Evolutionary conservation across 2,888 invertebrate species (phyloP), one percentile per base, ranked within the genome.

Genomic region (Cantharis rufa): DNA sequence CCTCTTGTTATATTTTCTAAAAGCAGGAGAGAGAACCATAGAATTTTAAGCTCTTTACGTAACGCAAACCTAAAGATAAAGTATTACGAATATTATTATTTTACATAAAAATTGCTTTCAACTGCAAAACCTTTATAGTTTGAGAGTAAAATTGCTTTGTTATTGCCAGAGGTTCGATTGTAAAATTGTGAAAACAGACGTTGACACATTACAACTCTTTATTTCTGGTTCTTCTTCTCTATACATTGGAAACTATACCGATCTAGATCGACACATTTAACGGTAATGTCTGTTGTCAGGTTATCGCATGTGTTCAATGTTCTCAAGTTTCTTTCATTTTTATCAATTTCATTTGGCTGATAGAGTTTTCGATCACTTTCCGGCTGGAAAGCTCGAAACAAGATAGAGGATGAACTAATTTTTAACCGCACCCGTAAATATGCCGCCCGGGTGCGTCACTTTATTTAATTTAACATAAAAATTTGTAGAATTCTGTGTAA

Each of bases 291-390:
- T 71, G 71, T 75, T 78, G 78, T 75, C 78, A 74, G 75, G 78
- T 75, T 78, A 75, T 78, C 78, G 70, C 78, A 75, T 75, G 75
- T 75, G 75, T 72, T 75, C 72, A 72, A 70, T 73, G 75, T 70
- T 61, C 48, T 68, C 62, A 64, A 71, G 66, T 27, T 21, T 72
- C 69, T 75, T 64, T 66, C 70, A 64, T 48, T 72, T 72, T 32
- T 69, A 73, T 75, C 75, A 32, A 72, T 78, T 78, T 73, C 75
- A 72, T 68, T 73, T 73, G 74, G 72, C 71, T 68, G 75, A 78
- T 78, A 68, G 75, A 72, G 66, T 75, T 75, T 73, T 78, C 78
- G 73, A 75, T 78, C 77, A 75, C 74, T 78, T 71, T 75, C 66
- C 61, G 21, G 18, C 66, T 24, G 27, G 15, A 16, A 15, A 21